phyloP scores from a whole-genome alignment of 2,888 invertebrate species.

The Luperina nickerlii region DNA sequence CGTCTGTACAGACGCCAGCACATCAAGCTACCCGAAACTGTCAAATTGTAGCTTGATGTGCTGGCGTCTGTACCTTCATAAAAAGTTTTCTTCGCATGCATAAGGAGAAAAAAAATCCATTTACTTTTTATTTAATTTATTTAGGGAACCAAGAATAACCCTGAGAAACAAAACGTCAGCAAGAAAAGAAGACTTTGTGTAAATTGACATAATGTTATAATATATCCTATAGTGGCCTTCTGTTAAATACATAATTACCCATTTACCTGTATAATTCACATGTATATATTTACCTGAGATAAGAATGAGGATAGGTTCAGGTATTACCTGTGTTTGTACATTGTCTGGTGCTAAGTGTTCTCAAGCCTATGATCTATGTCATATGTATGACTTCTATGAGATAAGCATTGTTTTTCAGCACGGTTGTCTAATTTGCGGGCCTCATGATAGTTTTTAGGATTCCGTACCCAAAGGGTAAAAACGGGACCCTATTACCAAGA shows the following conservation, averaged over 20 bases:
- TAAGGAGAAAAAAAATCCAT: background rate
- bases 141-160: background rate
- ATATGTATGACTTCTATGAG: background rate
- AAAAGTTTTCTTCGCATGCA: background rate
- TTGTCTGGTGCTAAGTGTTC: background rate
- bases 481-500: too few relatives aligned
- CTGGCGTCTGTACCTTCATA: background rate
- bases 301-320: background rate
- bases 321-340: slow-evolving; percentile 11
- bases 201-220: slow-evolving; percentile 5
- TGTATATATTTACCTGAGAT: slow-evolving; percentile 28
- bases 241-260: background rate
- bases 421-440: slow-evolving; percentile 3
- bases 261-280: background rate
- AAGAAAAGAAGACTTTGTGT: background rate
- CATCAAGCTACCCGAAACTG: too few relatives aligned
- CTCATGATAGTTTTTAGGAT: background rate
- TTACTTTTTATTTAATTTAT: too few relatives aligned
- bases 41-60: too few relatives aligned
- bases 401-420: slow-evolving; percentile 15
- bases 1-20: too few relatives aligned
- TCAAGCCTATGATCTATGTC: background rate
- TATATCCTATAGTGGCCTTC: slow-evolving; percentile 4
- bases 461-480: too few relatives aligned
- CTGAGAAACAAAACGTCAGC: background rate